Base-by-base conservation (phyloP, 2,888 invertebrate species). In the Melieria crassipennis region DNA sequence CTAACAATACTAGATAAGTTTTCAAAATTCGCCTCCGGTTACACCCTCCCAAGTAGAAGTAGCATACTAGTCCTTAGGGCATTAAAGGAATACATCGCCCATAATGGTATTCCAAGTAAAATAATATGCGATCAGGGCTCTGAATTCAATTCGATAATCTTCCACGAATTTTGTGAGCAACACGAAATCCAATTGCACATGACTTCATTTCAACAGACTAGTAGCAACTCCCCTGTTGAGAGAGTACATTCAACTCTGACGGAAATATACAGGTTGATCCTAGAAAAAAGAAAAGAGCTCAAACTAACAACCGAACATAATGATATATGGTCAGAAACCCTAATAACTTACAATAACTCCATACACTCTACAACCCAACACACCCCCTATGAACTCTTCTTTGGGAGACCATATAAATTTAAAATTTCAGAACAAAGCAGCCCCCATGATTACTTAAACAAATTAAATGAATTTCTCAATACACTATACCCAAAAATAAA, bases 191-290 rank as follows among this genome's bases (percentile, higher is more conserved):
- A 57, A 48, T 58, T 71, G 1, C 75, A 75, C 43, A n/a, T 66
- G 16, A 76, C 74, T 9, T 72, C 73, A 4, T 69, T 67, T 16
- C 73, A 75, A 69, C 69, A 74, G 55, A 65, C 63, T 69, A 72
- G 62, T 30, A 69, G 16, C 6, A 16, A 10, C 55, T 55, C 16
- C 16, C 16, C 16, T 16, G 16, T 16, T 16, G 16, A 16, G 16
- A 16, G 16, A 16, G 16, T 16, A 16, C 76, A 76, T 30, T 75
- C 69, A 2, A 76, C 71, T 3, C 42, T 77, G 7, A 75, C 71
- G 4, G 76, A 76, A 73, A 76, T 76, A 5, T 74, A 73, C 9
- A 62, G 75, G 57, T 66, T 76, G 30, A 68, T 76, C 11, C 52
- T 56, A 47, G 10, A 50, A 13, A 70, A 69, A 70, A 50, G 64